These are phyloP conservation scores for Orthosia gracilis DNA, from an alignment of 2,888 invertebrate species.

Conservation along the genomic window DNA sequence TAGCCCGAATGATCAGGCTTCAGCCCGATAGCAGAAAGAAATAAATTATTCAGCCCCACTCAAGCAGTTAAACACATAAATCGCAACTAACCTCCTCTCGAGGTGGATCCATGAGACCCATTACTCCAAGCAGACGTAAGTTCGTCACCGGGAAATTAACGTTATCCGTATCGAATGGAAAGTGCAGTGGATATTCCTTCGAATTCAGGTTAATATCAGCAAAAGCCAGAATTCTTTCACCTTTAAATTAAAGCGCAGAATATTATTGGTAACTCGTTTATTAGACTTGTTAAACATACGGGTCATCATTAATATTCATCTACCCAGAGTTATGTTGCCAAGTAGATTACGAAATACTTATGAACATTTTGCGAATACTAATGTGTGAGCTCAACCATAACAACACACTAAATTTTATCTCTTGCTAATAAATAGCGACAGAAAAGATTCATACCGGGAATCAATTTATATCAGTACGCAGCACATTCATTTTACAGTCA, in stretches of 20 bases:
- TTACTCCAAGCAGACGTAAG: conserved; percentile 97
- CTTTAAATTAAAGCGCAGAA: conserved; percentile 78
- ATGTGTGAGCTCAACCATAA: conserved; percentile 5
- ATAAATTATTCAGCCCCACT: background rate
- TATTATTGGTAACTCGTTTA: background rate
- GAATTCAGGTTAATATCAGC: conserved; percentile 97
- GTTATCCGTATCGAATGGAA: conserved; percentile 96
- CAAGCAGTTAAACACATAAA: background rate
- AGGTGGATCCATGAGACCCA: conserved; percentile 99
- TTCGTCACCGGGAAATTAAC: conserved; percentile 97
- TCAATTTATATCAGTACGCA: conserved; percentile 24
- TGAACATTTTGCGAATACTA: background rate
- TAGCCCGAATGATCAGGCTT: no score
- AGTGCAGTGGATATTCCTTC: conserved; percentile 96
- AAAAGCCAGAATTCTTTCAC: conserved; percentile 97
- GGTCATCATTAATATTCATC: background rate
- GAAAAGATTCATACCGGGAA: conserved; percentile 28
- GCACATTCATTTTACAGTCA: background rate
- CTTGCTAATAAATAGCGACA: conserved; percentile 25
- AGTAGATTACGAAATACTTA: background rate
- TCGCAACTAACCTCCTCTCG: conserved; percentile 78
- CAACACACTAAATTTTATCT: conserved; percentile 22
- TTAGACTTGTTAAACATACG: background rate
- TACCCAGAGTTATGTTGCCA: background rate
- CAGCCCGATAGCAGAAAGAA: background rate